phyloP scores from a whole-genome alignment of 2,113 vertebrate species.

The Anolis sagrei region DNA sequence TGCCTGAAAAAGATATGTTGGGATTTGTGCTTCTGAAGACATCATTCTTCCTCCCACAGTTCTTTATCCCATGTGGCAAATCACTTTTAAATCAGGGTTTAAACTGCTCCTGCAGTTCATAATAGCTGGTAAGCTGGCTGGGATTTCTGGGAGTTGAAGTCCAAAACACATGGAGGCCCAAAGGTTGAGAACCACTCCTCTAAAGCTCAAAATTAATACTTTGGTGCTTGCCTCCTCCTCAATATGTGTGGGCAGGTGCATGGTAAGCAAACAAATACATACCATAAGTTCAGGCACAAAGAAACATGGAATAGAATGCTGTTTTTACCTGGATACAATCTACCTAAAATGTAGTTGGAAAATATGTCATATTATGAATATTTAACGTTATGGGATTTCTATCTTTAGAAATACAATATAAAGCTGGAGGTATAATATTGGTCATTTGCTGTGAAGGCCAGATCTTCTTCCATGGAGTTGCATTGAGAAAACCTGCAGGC shows the following conservation, averaged over 20 bases:
- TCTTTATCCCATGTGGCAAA: not conserved
- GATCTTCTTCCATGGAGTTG: constrained; percentile 42
- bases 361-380: not conserved
- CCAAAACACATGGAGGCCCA: too few species aligned
- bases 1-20: not conserved
- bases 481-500: constrained; percentile 47
- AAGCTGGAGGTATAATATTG: constrained; percentile 50
- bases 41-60: not conserved
- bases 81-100: not conserved
- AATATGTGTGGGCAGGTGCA: not conserved
- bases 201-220: not conserved
- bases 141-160: too few species aligned
- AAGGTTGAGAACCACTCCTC: too few species aligned
- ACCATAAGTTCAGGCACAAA: not conserved
- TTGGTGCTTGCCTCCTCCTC: not conserved
- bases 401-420: constrained; percentile 57
- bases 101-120: too few species aligned
- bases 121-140: too few species aligned
- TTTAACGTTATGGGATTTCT: constrained; percentile 28
- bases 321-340: not conserved
- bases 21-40: not conserved
- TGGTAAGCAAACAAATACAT: not conserved
- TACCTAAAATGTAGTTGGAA: not conserved
- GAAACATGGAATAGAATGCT: not conserved
- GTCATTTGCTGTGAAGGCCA: constrained; percentile 33